Evolutionary conservation across 2,888 invertebrate species (phyloP).

Genomic region (Meiosimyza decipiens): DNA sequence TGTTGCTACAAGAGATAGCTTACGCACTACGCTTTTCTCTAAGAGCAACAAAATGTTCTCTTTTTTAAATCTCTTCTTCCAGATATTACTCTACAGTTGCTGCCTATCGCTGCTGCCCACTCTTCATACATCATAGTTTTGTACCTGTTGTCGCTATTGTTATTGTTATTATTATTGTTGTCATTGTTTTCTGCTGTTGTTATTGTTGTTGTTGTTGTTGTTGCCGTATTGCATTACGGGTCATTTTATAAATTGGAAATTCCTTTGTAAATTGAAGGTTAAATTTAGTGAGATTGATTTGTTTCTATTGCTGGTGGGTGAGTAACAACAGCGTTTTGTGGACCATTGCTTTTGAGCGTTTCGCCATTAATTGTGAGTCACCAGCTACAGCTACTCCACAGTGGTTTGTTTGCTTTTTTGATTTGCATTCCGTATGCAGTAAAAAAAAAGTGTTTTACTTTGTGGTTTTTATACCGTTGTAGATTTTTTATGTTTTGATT

Average conservation of each 20-base stretch:
- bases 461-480: too few species aligned
- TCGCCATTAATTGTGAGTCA: constrained; percentile 10
- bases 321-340: neutral
- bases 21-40: neutral
- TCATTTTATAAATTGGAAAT: constrained; percentile 31
- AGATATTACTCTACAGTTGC: neutral
- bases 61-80: neutral
- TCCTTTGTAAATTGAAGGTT: constrained; percentile 26
- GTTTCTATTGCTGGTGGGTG: neutral
- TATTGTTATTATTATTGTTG: neutral
- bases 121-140: neutral
- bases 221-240: constrained; percentile 16
- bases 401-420: too few species aligned
- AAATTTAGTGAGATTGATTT: constrained; percentile 12
- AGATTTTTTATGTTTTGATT: too few species aligned
- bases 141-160: constrained; percentile 5
- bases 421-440: too few species aligned
- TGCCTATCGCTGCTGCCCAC: neutral
- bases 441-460: too few species aligned
- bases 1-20: neutral
- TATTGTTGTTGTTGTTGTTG: neutral
- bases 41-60: neutral
- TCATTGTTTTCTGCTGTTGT: constrained; percentile 12
- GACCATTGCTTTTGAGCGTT: neutral
- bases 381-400: neutral